Evolutionary conservation across 2,113 vertebrate genomes (phyloP), one percentile per base, ranked within the genome.

Genomic region (Himantopus leucocephalus): DNA sequence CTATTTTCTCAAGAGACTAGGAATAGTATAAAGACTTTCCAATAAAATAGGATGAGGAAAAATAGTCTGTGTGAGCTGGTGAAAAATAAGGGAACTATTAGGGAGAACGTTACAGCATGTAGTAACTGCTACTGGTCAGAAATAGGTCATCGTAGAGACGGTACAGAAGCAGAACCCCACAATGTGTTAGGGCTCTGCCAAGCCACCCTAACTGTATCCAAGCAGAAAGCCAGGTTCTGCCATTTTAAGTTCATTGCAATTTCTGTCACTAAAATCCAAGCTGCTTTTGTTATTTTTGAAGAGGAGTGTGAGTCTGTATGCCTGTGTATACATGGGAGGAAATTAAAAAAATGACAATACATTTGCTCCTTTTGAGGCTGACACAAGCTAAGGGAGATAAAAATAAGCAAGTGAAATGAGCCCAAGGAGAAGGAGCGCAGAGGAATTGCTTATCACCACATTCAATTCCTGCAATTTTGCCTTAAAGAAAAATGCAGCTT

Each of bases 1-100:
- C 43, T 85, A 47, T 96, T 92, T 91, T 91, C 87, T 97, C 87
- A 79, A 91, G 87, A 90, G 34, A 48, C 87, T 92, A n/a, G 84
- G 84, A 95, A 90, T 35, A 96, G 81, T 60, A 85, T 32, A 6
- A 90, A 47, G 30, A 39, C 15, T 87, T 77, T 41, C 39, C 52
- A 82, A 41, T 93, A 86, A 87, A 96, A 93, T 12, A 39, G 52
- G 26, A 78, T 2, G 1, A 88, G 39, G 50, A 10, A 90, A 78
- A 88, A 56, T 3, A 59, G n/a, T 79, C 82, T 73, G 53, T 37
- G 50, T 11, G 41, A 72, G 35, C 43, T 91, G 60, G 17, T 35
- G 58, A 90, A 86, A 45, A 70, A 21, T 35, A 43, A 70, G 37
- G 45, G n/a, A 68, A 10, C 35, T 50, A 5, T 52, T 52, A 89